phyloP scores from a whole-genome alignment of 2,888 invertebrate species.

The Synergus japonicus region DNA sequence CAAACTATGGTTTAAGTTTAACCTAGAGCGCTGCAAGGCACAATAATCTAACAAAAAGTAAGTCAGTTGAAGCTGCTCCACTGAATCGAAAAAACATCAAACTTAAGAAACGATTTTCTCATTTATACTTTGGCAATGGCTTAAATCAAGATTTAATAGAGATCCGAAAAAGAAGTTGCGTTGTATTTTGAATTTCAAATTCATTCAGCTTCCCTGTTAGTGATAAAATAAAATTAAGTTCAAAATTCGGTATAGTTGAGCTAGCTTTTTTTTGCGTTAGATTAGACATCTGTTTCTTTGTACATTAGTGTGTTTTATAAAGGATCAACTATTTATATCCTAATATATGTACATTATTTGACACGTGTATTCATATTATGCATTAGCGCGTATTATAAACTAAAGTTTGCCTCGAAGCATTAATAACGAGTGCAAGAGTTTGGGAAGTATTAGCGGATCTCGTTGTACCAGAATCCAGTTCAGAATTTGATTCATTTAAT shows the following conservation, averaged over 20 bases:
- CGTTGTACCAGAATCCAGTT: neutral
- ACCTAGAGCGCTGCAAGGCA: conserved; percentile 36
- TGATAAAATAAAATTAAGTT: neutral
- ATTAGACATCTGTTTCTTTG: conserved; percentile 26
- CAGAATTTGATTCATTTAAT: neutral
- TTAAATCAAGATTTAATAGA: neutral
- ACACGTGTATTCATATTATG: neutral
- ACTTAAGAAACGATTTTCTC: neutral
- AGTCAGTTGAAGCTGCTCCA: neutral
- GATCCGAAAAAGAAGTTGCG: neutral
- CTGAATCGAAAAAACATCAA: conserved; percentile 7
- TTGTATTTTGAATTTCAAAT: neutral
- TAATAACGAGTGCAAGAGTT: neutral
- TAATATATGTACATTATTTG: conserved; percentile 38
- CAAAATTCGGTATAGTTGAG: conserved; percentile 16
- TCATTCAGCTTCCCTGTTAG: neutral
- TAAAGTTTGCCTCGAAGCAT: conserved; percentile 25
- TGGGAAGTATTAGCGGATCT: neutral
- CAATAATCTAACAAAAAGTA: conserved; percentile 36
- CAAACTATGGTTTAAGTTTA: conserved; percentile 16
- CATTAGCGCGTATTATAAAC: neutral
- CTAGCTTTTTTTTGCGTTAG: conserved; percentile 19
- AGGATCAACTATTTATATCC: conserved; percentile 27
- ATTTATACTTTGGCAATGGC: conserved; percentile 5
- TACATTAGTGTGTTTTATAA: conserved; percentile 14